Evolutionary conservation across 2,888 invertebrate genomes (phyloP), one percentile per base, ranked within the genome.

Genomic region (Ectemnius continuus): DNA sequence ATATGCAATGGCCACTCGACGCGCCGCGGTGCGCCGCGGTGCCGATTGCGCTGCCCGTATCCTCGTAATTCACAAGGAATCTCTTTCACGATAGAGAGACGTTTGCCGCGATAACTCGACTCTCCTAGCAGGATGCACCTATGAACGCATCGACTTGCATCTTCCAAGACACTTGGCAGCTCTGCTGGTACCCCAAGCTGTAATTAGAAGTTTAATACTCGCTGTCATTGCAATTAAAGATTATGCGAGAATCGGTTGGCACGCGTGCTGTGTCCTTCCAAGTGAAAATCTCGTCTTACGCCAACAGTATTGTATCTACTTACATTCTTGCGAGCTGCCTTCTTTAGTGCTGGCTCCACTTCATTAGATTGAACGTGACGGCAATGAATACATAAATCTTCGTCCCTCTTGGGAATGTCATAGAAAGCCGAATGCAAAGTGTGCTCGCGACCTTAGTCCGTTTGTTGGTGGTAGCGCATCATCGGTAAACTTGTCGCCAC

Each of bases 81-180:
- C 58, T 70, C 48, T 18, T 58, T 48, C 57, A 1, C 45, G 58
- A 61, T 46, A 8, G 61, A 64, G 64, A 56, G 70, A 74, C 65
- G 67, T 61, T 2, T 23, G 48, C 23, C 14, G 2, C 58, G 75
- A 79, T 81, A 74, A 82, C 74, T 78, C 70, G 72, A 76, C 79
- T 79, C 65, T 62, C 63, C 47, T n/a, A 79, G 47, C 72, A 82
- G 79, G 71, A 81, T 79, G 60, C 59, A 48, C 59, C 5, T 36
- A 36, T 11, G 8, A 36, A 36, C 36, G 11, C 36, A 36, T 36
- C 11, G 1, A 36, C 0, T 11, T 3, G 6, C 36, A 11, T 36
- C 3, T 23, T 23, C 1, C 3, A 3, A 23, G 23, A 23, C 23
- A 23, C 2, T 23, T 23, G 23, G 23, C 23, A 23, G 23, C 3